Evolutionary conservation across 2,113 vertebrate genomes (phyloP).

Genomic region (Phyllostomus hastatus): DNA sequence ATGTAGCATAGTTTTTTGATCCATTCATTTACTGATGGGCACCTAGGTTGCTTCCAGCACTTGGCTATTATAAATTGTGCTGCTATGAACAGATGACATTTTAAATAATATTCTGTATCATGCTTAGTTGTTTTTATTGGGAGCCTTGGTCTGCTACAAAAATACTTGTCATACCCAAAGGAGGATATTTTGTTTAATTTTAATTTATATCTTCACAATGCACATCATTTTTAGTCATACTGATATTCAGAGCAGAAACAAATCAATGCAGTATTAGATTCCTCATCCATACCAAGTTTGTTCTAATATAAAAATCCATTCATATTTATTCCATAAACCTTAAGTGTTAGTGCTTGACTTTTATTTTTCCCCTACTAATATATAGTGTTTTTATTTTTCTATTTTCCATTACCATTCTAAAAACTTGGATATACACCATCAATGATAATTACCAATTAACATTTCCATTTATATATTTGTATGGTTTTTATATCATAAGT

Average conservation of each 20-base stretch:
- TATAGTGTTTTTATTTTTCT: background rate
- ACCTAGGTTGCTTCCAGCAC: no score
- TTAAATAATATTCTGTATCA: background rate
- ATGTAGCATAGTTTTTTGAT: no score
- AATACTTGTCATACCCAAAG: background rate
- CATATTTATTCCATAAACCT: background rate
- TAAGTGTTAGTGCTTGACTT: background rate
- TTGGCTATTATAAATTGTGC: no score
- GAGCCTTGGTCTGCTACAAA: background rate
- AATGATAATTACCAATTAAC: background rate
- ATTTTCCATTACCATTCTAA: background rate
- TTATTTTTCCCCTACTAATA: background rate
- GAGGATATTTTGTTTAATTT: background rate
- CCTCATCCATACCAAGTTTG: background rate
- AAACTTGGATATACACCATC: background rate
- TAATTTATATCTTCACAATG: background rate
- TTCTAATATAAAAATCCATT: background rate
- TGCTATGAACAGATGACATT: background rate
- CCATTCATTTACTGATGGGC: no score
- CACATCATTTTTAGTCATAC: background rate
- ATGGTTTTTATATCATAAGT: fast-evolving
- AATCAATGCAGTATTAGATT: background rate
- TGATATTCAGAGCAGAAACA: background rate
- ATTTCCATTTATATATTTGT: background rate
- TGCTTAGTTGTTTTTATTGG: background rate